Percentiles rank a stretch among this genome's conserved stretches.
These are phyloP conservation scores for Scaptomyza hsui DNA, from an alignment of 1,140 invertebrate genomes.

Conservation along the genomic window DNA sequence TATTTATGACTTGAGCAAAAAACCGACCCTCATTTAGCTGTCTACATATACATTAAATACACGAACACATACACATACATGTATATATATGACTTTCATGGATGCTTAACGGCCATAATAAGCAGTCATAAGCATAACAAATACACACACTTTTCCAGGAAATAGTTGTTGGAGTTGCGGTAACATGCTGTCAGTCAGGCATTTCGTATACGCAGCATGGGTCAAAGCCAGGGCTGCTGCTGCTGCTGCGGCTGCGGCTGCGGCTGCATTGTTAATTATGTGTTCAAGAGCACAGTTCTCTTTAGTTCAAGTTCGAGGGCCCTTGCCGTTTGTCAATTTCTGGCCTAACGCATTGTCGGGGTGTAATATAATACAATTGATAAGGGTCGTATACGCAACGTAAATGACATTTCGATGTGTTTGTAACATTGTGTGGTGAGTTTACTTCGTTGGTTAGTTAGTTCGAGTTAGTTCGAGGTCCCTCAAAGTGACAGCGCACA, in stretches of 20 bases:
- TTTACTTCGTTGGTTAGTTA: conserved; percentile 5
- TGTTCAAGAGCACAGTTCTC: conserved; percentile 22
- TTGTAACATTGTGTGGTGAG: too few species aligned
- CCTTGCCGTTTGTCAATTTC: conserved; percentile 46
- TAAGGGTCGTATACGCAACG: conserved; percentile 24
- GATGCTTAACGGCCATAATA: conserved; percentile 34
- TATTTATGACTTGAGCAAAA: background rate
- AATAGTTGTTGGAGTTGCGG: conserved; percentile 10
- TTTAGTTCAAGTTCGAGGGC: background rate
- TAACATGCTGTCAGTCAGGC: conserved; percentile 13
- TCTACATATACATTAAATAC: conserved; percentile 1
- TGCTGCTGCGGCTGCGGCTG: conserved; percentile 17
- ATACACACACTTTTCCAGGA: conserved; percentile 16
- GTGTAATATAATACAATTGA: conserved; percentile 43
- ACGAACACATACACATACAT: conserved; percentile 9
- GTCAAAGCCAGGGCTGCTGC: background rate
- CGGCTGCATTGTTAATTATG: conserved; percentile 66
- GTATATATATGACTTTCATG: conserved; percentile 30
- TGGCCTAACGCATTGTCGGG: conserved; percentile 23
- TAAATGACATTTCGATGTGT: conserved; percentile 3
- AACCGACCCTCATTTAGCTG: conserved; percentile 13
- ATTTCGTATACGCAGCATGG: conserved; percentile 44
- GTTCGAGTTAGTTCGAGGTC: conserved; percentile 21
- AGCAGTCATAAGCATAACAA: conserved; percentile 52
- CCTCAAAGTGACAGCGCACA: conserved; percentile 36